Conservation (phyloP, 2,113 vertebrate genomes). For the Gnathonemus longibarbis region DNA sequence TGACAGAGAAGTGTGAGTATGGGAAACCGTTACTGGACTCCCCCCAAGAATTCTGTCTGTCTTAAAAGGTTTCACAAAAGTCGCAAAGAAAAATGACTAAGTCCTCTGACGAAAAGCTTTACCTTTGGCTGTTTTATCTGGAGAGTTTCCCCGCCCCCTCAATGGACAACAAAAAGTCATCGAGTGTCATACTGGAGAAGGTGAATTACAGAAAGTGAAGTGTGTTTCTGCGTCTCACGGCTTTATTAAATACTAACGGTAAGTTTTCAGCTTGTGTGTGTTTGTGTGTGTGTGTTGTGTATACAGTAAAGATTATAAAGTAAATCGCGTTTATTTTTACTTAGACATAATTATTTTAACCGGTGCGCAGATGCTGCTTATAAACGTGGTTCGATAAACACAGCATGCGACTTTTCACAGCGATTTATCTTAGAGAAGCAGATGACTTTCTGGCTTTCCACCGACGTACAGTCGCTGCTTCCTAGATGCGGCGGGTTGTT, state of each 20-base stretch:
- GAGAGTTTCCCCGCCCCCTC: neutral
- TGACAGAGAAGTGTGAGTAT: neutral
- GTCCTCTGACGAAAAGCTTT: neutral
- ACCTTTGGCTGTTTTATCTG: neutral
- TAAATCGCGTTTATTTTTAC: neutral
- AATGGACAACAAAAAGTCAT: neutral
- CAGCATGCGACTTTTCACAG: neutral
- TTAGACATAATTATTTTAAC: neutral
- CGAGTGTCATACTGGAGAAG: neutral
- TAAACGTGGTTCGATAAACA: neutral
- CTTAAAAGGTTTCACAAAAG: neutral
- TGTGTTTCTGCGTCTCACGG: neutral
- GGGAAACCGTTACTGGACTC: neutral
- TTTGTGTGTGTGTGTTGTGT: neutral
- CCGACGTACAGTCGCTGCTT: neutral
- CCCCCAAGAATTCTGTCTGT: neutral
- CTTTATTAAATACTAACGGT: neutral
- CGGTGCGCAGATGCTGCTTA: neutral
- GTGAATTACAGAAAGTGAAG: neutral
- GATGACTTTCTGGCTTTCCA: neutral
- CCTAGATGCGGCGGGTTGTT: neutral
- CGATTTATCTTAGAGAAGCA: neutral
- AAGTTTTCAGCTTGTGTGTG: neutral
- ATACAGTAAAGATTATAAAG: no score
- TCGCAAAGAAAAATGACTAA: neutral